Evolutionary conservation across 2,113 vertebrate genomes (phyloP).

Genomic region (Apteryx mantelli): DNA sequence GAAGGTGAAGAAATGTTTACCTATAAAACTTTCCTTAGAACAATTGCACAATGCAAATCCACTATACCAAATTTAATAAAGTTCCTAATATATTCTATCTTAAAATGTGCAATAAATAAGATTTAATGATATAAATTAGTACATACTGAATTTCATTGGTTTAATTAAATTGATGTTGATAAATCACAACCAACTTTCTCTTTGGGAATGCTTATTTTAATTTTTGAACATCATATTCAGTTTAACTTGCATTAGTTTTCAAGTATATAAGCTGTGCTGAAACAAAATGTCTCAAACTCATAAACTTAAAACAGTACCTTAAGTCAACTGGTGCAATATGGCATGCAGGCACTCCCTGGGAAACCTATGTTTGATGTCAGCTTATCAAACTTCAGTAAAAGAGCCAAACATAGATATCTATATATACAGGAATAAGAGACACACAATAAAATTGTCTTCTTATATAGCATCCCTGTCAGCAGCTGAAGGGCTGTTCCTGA

Average conservation of each 20-base stretch:
- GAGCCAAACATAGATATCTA: slow-evolving; percentile 19
- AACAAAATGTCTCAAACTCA: not conserved
- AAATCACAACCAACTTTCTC: not conserved
- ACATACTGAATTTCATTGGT: not conserved
- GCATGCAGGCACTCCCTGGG: not conserved
- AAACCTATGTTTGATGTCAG: not conserved
- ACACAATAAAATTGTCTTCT: slow-evolving; percentile 27
- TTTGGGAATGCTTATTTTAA: not conserved
- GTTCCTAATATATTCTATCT: not conserved
- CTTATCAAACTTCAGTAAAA: slow-evolving; percentile 17
- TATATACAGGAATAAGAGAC: slow-evolving; percentile 28
- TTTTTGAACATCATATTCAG: not conserved
- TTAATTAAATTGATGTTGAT: not conserved
- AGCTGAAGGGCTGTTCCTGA: not conserved
- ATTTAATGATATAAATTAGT: not conserved
- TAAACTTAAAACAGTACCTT: not conserved
- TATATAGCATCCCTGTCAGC: not conserved
- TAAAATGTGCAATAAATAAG: not conserved
- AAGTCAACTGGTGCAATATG: not conserved
- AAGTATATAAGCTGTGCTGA: not conserved
- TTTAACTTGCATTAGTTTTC: not conserved
- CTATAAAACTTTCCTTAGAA: not conserved
- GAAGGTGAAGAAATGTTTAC: not conserved
- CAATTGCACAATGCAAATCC: not conserved
- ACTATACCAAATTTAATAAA: not conserved